These are phyloP conservation scores for Gymnocheta viridis DNA, from an alignment of 2,888 invertebrate species.

Conservation along the genomic window DNA sequence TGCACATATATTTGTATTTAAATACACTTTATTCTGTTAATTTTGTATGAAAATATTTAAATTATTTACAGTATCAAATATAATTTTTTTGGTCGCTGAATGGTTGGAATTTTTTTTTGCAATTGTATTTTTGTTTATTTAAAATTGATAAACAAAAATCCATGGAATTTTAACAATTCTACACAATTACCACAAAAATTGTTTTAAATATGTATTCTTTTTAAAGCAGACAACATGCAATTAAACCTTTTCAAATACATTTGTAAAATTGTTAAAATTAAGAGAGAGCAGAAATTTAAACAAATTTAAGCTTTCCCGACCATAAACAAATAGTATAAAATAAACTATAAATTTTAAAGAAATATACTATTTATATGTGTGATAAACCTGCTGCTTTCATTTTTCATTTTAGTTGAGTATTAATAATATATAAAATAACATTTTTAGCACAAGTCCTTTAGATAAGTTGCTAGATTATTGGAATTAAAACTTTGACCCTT, in stretches of 20 bases:
- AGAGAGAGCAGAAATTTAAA: neutral
- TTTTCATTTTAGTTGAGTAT: no score
- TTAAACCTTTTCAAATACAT: neutral
- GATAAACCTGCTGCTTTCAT: no score
- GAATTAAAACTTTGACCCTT: neutral
- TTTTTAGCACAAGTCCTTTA: neutral
- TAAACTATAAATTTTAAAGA: no score
- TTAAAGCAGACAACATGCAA: neutral
- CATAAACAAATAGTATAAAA: no score
- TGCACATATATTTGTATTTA: neutral
- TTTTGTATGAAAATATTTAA: neutral
- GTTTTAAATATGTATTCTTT: slow-evolving; percentile 16
- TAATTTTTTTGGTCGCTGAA: slow-evolving; percentile 14
- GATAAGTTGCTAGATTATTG: neutral
- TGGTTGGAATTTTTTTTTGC: neutral
- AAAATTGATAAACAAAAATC: neutral
- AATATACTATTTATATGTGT: no score
- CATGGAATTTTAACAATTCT: slow-evolving; percentile 2
- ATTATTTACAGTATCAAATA: neutral
- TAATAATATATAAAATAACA: neutral
- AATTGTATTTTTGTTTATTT: slow-evolving; percentile 16
- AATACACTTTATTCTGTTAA: neutral
- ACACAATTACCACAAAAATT: slow-evolving; percentile 12
- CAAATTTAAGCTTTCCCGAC: neutral
- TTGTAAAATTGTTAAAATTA: neutral